phyloP scores from a whole-genome alignment of 2,888 invertebrate genomes.

The Barypeithes pellucidus region DNA sequence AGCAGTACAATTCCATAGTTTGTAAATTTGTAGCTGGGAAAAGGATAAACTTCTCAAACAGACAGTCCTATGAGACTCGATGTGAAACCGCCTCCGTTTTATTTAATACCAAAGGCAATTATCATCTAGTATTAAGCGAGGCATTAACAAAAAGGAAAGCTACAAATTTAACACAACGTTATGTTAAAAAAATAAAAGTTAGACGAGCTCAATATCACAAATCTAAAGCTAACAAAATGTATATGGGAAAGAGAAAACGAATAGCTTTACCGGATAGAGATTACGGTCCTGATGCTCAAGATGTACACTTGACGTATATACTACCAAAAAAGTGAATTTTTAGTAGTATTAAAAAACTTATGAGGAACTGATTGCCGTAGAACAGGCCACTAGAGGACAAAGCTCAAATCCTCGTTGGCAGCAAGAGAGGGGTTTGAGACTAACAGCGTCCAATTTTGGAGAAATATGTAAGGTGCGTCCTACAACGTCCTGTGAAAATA shows the following conservation, averaged over 20 bases:
- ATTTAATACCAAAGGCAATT: background rate
- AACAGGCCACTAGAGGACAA: background rate
- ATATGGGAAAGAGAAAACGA: background rate
- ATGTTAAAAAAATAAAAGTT: background rate
- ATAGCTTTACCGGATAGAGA: background rate
- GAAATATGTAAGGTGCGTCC: conserved; percentile 13
- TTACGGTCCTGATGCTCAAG: conserved; percentile 13
- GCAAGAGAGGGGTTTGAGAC: background rate
- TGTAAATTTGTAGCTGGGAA: conserved; percentile 63
- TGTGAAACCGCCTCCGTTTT: background rate
- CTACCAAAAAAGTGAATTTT: too few species aligned
- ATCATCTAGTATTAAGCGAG: background rate
- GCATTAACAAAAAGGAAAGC: background rate
- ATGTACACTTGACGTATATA: background rate
- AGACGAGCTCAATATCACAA: background rate
- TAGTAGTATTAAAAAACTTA: background rate
- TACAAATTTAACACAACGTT: background rate
- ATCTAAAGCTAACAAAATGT: background rate
- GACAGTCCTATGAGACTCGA: background rate
- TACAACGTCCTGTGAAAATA: background rate
- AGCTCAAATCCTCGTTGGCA: conserved; percentile 1
- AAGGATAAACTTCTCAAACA: conserved; percentile 13
- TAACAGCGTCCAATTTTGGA: conserved; percentile 11
- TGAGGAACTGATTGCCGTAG: background rate
- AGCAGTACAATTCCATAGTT: conserved; percentile 60